Base-by-base conservation (phyloP, 2,797 vertebrate species). In the Alouatta caraya region DNA sequence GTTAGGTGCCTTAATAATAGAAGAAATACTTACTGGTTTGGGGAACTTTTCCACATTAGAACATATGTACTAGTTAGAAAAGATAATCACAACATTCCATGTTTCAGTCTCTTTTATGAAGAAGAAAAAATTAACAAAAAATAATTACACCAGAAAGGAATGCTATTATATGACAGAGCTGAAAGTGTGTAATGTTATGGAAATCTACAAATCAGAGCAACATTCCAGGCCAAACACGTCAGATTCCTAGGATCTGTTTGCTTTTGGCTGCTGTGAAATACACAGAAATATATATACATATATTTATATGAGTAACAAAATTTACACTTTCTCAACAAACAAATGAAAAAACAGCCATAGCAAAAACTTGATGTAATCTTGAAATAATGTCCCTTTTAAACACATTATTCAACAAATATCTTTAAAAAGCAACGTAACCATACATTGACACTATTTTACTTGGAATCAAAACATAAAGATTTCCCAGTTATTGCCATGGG, bases 401-500 rank as follows among this genome's bases (percentile, higher is more conserved):
- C 17, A 75, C 59, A 17, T 70, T 67, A 91, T 64, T 88, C 72
- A 88, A 92, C 75, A 94, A 83, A 52, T 52, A 95, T 19, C 75
- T 37, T 67, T 81, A 93, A 93, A 42, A 48, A 85, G 44, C 8
- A 67, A 8, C 33, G 52, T 72, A 93, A 88, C 86, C 39, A 59
- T 15, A 87, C 37, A 80, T 61, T 59, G 92, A 88, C 15, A 28
- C 72, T 39, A 79, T 24, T 90, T 82, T 86, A 94, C 70, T 94
- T 88, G 64, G 76, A 87, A 90, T 6, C 78, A 93, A 93, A 72
- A 57, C 84, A 92, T 67, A 75, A 61, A 92, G 42, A 94, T 82
- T 85, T 95, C 96, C 72, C 83, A 86, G 91, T 94, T 94, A 92
- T 1, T 67, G 88, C 88, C 97, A 86, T 67, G 5, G 82, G 42